Evolutionary conservation across 2,113 vertebrate genomes (phyloP).

Genomic region (Falcunculus frontatus): DNA sequence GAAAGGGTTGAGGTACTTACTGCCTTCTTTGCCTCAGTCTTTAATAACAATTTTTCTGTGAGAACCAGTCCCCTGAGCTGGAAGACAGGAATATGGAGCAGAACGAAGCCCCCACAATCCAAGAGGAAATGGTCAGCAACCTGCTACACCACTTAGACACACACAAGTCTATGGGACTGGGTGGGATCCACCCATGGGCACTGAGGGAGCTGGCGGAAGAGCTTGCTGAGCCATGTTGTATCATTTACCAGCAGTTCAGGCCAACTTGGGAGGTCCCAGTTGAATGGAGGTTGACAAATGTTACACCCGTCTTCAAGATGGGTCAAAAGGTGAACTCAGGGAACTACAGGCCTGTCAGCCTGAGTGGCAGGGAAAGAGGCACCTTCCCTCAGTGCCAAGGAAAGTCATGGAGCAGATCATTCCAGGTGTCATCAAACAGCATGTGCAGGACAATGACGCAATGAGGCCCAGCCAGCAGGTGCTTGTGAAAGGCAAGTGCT

Average conservation of each 20-base stretch:
- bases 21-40: not conserved
- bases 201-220: not conserved
- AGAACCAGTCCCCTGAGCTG: not conserved
- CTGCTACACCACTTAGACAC: not conserved
- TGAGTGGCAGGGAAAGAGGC: not conserved
- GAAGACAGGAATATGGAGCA: not conserved
- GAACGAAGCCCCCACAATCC: not conserved
- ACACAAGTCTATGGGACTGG: not conserved
- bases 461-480: not conserved
- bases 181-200: not conserved
- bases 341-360: not conserved
- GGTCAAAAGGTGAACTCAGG: not conserved
- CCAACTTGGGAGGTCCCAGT: not conserved
- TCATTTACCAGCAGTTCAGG: not conserved
- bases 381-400: not conserved
- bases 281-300: not conserved
- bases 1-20: not conserved
- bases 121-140: not conserved
- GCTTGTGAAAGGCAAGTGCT: not conserved
- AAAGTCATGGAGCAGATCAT: not conserved
- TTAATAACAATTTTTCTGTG: not conserved
- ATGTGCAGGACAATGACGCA: not conserved
- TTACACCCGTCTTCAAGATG: not conserved
- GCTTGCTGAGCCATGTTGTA: accelerated
- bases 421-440: not conserved